Base-by-base conservation (phyloP, 2,888 invertebrate species). In the Drosophila fulvimacula region DNA sequence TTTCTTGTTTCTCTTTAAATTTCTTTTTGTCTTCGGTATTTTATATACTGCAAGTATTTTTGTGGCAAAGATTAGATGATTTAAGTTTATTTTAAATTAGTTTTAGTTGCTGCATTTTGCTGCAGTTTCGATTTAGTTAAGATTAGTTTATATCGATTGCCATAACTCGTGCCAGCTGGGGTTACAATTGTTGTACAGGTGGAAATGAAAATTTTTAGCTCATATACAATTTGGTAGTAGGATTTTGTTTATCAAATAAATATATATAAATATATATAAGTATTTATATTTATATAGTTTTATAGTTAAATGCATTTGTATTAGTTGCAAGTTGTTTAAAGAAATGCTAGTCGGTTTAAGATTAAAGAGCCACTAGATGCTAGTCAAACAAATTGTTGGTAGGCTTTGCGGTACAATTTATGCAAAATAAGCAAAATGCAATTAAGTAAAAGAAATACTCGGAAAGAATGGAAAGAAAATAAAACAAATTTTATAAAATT, bases 141-240 rank as follows among this genome's bases (percentile, higher is more conserved):
- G 69, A 55, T 62, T 32, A 51, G 48, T 63, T 56, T 58, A 46
- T 59, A 44, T 75, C 75, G 81, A 91, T 90, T 91, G 92, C 87
- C 87, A 92, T 92, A 92, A 92, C 92, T 92, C 92, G 92, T 92
- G 92, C 92, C 92, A 92, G 92, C 92, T 92, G 92, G 92, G 92
- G 91, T 90, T 91, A 91, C 85, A 91, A 79, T 87, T 82, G 63
- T 78, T 75, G 48, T 78, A 82, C 75, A 72, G 75, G 81, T 75
- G 49, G 59, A 81, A 82, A 80, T 79, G 44, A 76, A 78, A 84
- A 82, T 78, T n/a, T 52, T 72, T 51, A 84, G 83, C 58, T 77
- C 72, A 59, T 61, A 66, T 83, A 81, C 81, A 81, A 79, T 81
- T 70, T 70, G 61, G 56, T 66, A 69, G 64, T 60, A 49, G 61